These are phyloP conservation scores for Labrus mixtus DNA, from an alignment of 2,113 vertebrate species.

Conservation along the genomic window DNA sequence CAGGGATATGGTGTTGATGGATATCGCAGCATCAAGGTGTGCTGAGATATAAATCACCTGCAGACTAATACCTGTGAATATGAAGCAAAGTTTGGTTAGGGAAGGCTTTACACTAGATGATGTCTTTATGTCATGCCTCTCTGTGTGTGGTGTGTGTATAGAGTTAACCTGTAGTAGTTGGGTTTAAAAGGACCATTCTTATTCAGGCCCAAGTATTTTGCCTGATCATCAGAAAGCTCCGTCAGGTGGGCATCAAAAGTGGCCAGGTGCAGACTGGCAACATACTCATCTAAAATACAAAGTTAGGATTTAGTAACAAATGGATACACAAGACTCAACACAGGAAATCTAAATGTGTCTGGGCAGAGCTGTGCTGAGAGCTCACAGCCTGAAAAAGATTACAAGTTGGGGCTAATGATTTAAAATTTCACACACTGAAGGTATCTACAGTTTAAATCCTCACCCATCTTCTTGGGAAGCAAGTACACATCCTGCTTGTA, in stretches of 20 bases:
- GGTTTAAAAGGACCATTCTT: conserved; percentile 99
- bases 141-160: neutral
- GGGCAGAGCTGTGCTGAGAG: too few relatives aligned
- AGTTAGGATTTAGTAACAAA: neutral
- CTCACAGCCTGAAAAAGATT: neutral
- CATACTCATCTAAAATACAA: conserved; percentile 92
- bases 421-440: neutral
- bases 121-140: neutral
- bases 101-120: neutral
- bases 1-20: conserved; percentile 7
- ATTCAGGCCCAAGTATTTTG: conserved; percentile 97
- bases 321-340: neutral
- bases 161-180: conserved; percentile 94
- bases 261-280: conserved; percentile 95
- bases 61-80: conserved; percentile 76
- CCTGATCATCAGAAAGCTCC: conserved; percentile 95
- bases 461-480: conserved; percentile 98
- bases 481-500: conserved; percentile 99
- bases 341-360: neutral
- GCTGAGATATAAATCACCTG: conserved; percentile 15
- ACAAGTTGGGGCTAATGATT: too few relatives aligned
- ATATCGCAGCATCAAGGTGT: conserved; percentile 10
- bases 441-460: conserved; percentile 59
- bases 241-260: conserved; percentile 97
- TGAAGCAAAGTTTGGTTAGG: conserved; percentile 11